A percentile compares a stretch with the other conserved stretches of the same genome.
These are phyloP conservation scores for Cassiopea xamachana DNA, from an alignment of 30 jellyfish, hydroid and myxozoan genomes.

Conservation along the genomic window DNA sequence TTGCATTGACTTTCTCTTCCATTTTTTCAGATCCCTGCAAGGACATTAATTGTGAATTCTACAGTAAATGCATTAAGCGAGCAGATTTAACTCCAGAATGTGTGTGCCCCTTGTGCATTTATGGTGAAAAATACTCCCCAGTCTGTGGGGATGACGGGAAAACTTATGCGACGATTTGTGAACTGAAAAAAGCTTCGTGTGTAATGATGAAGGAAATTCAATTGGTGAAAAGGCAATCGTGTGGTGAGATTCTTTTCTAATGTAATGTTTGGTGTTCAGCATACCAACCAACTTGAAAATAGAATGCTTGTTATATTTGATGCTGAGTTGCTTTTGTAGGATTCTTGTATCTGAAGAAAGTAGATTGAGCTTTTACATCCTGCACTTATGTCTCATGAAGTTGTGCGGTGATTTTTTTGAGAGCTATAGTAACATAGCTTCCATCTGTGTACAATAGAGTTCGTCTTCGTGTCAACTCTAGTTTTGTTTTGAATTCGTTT, in stretches of 20 bases:
- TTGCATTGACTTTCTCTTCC: no score
- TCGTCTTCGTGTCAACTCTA: no score
- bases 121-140: slow-evolving; percentile 33
- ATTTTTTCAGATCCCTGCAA: slow-evolving; percentile 72
- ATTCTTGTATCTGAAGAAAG: no score
- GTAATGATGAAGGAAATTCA: slow-evolving; percentile 10
- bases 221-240: slow-evolving; percentile 36
- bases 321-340: no score
- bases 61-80: slow-evolving; percentile 49
- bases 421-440: no score
- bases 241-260: slow-evolving; percentile 61
- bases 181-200: slow-evolving; percentile 54
- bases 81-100: slow-evolving; percentile 74
- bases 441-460: no score
- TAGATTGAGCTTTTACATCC: no score
- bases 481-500: no score
- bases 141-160: slow-evolving; percentile 86
- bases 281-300: no score
- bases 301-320: no score
- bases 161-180: slow-evolving; percentile 78
- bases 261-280: neutral
- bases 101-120: slow-evolving; percentile 68
- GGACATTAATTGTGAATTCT: slow-evolving; percentile 35
- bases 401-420: no score
- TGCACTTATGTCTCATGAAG: no score